Conservation (phyloP, 2,113 vertebrate species). For the Alligator sinensis region DNA sequence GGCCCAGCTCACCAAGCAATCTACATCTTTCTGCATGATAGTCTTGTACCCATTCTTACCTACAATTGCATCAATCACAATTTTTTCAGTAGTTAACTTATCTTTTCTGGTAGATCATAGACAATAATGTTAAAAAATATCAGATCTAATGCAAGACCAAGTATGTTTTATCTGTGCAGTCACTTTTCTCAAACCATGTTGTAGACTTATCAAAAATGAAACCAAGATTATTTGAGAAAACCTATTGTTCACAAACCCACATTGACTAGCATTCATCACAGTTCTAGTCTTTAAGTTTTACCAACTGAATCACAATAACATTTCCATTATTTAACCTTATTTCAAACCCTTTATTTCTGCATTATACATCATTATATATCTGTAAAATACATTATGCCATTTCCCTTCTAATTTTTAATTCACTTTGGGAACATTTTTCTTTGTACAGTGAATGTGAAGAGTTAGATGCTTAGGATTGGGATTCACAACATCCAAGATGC, state of each 20-base stretch:
- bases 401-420: neutral
- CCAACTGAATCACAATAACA: neutral
- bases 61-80: too few relatives aligned
- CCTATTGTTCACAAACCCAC: neutral
- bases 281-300: neutral
- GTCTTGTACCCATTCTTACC: too few relatives aligned
- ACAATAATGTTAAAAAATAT: too few relatives aligned
- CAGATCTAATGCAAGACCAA: neutral
- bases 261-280: neutral
- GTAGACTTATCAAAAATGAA: neutral
- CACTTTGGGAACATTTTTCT: neutral
- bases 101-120: too few relatives aligned
- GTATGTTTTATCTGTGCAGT: neutral
- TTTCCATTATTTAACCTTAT: neutral
- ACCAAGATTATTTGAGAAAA: neutral
- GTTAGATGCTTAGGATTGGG: neutral
- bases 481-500: too few relatives aligned
- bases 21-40: too few relatives aligned
- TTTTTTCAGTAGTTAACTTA: too few relatives aligned
- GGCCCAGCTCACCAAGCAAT: too few relatives aligned
- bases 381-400: neutral
- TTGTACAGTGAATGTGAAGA: too few relatives aligned
- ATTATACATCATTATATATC: neutral
- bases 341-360: neutral
- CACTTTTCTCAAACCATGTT: neutral